Percentiles rank a stretch among this genome's conserved stretches.
Evolutionary conservation across 2,113 vertebrate genomes (phyloP).

Genomic region (Lagopus leucura): DNA sequence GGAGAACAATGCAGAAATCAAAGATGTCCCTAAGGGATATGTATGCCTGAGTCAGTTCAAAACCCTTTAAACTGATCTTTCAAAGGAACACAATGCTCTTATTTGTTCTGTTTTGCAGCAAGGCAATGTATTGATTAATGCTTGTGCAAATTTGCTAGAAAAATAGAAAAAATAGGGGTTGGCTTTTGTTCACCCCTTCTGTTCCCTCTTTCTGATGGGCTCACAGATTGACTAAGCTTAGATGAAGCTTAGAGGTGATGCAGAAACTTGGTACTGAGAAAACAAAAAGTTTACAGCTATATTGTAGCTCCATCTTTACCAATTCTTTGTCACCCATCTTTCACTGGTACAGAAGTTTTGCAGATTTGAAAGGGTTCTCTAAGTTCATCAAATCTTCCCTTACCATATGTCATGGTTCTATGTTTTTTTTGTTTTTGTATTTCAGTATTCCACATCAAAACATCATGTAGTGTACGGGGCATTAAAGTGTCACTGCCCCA

Average conservation of each 20-base stretch:
- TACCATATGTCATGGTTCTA: too few relatives aligned
- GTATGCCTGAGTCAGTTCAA: slow-evolving; percentile 66
- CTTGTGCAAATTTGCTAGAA: slow-evolving; percentile 31
- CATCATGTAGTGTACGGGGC: too few relatives aligned
- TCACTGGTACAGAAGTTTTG: background rate
- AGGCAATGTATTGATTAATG: slow-evolving; percentile 28
- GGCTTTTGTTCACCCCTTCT: slow-evolving; percentile 19
- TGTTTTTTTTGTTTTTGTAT: too few relatives aligned
- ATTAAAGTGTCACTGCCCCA: too few relatives aligned
- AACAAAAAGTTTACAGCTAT: background rate
- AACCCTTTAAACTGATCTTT: slow-evolving; percentile 65
- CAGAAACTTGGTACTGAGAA: background rate
- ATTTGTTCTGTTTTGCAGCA: slow-evolving; percentile 47
- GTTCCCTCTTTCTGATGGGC: background rate
- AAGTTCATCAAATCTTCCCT: background rate
- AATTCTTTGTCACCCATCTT: background rate
- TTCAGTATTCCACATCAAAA: too few relatives aligned
- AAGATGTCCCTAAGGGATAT: slow-evolving; percentile 56
- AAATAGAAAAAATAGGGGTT: background rate
- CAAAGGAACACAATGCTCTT: slow-evolving; percentile 61
- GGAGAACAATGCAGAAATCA: slow-evolving; percentile 68
- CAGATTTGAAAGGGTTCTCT: background rate
- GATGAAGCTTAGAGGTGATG: background rate
- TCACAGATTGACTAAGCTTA: background rate
- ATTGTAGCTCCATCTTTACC: background rate